Conservation (phyloP, 2,888 invertebrate species). For the Balanococcus diminutus region DNA sequence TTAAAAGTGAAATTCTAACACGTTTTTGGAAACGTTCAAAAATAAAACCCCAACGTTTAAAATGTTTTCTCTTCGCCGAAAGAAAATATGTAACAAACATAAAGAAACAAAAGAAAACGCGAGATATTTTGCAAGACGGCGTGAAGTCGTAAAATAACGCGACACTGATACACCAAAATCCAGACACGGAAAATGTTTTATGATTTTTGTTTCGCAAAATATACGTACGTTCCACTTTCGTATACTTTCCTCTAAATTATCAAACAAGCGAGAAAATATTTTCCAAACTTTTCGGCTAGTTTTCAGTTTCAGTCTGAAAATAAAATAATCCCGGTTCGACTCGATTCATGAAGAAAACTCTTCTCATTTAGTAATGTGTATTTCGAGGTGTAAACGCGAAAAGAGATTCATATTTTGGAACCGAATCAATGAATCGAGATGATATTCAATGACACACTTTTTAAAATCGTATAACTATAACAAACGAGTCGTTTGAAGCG, state of each 20-base stretch:
- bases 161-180: constrained; percentile 27
- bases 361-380: background rate
- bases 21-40: background rate
- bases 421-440: background rate
- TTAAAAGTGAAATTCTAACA: background rate
- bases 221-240: constrained; percentile 8
- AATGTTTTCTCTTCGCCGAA: background rate
- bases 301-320: background rate
- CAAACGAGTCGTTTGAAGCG: background rate
- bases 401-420: background rate
- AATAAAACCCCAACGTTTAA: background rate
- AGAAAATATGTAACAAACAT: background rate
- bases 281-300: background rate
- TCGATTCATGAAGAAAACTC: background rate
- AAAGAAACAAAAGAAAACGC: constrained; percentile 5
- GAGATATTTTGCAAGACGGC: background rate
- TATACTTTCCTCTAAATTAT: constrained; percentile 15
- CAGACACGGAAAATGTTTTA: constrained; percentile 34
- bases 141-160: constrained; percentile 29
- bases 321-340: background rate
- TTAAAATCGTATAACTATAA: background rate
- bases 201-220: constrained; percentile 1
- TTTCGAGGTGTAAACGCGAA: background rate
- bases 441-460: background rate
- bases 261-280: background rate